A percentile compares a stretch with the other conserved stretches of the same genome.
These are phyloP conservation scores for Anguilla rostrata DNA, from an alignment of 2,113 vertebrate genomes.

Conservation along the genomic window DNA sequence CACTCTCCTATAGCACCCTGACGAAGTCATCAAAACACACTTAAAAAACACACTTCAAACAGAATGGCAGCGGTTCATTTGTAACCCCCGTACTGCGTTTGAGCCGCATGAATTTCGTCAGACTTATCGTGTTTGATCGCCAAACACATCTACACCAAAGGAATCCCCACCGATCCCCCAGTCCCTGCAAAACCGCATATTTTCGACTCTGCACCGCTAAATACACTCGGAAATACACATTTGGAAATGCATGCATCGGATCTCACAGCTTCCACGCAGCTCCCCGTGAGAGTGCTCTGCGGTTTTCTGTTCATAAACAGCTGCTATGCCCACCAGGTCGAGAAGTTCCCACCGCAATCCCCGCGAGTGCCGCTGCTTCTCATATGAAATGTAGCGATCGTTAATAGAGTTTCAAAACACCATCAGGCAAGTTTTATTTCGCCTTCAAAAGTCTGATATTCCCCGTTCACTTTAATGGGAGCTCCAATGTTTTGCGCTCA, in stretches of 20 bases:
- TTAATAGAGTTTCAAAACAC: no score
- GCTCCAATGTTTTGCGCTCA: no score
- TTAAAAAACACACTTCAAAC: background rate
- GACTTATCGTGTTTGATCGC: background rate
- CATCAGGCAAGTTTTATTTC: no score
- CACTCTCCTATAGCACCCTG: background rate
- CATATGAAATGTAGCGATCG: no score
- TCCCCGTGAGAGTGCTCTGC: background rate
- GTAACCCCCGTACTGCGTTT: background rate
- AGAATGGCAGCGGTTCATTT: background rate
- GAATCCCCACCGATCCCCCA: background rate
- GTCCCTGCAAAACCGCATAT: background rate
- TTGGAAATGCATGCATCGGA: background rate
- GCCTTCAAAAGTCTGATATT: no score
- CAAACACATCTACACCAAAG: background rate
- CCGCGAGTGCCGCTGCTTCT: no score
- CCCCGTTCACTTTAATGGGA: no score
- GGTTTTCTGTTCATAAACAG: background rate
- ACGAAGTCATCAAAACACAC: background rate
- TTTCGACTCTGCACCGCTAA: background rate
- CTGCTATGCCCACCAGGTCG: background rate
- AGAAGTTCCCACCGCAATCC: background rate
- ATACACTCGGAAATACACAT: no score
- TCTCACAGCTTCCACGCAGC: background rate
- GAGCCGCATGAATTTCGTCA: background rate